A percentile compares a stretch with the other conserved stretches of the same genome.
Evolutionary conservation across 1,140 invertebrate species (phyloP).

Genomic region (Helicoverpa armigera): DNA sequence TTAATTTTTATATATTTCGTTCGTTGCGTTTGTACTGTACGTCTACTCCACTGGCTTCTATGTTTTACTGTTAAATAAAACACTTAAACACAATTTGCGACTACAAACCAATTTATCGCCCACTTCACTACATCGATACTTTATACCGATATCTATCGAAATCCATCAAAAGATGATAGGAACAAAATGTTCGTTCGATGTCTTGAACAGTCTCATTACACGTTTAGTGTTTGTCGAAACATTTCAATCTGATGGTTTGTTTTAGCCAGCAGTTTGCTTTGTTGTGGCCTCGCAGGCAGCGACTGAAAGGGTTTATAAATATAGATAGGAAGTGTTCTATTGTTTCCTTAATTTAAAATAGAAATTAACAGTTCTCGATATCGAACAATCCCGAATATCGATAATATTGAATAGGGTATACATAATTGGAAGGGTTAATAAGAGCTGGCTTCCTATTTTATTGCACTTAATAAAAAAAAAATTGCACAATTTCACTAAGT

Average conservation of each 20-base stretch:
- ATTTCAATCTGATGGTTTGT: constrained; percentile 72
- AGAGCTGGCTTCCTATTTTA: too few species aligned
- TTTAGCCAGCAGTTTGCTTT: constrained; percentile 56
- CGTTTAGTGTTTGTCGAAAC: constrained; percentile 69
- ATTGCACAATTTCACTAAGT: too few species aligned
- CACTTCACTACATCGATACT: constrained; percentile 8
- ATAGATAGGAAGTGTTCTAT: not conserved
- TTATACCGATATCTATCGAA: constrained; percentile 11
- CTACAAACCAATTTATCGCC: constrained; percentile 7
- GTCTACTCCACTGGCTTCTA: not conserved
- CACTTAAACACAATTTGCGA: not conserved
- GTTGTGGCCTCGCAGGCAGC: constrained; percentile 43
- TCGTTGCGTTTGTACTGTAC: too few species aligned
- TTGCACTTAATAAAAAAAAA: too few species aligned
- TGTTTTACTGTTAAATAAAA: not conserved
- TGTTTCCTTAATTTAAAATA: too few species aligned
- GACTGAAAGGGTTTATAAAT: not conserved
- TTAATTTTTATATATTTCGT: too few species aligned
- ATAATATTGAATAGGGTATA: too few species aligned
- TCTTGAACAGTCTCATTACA: constrained; percentile 60
- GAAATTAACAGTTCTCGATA: too few species aligned
- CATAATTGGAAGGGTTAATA: too few species aligned
- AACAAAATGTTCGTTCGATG: constrained; percentile 29
- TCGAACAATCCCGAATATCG: too few species aligned
- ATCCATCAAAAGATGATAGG: constrained; percentile 33